Conservation (phyloP, 2,113 vertebrate species). For the Carollia perspicillata region DNA sequence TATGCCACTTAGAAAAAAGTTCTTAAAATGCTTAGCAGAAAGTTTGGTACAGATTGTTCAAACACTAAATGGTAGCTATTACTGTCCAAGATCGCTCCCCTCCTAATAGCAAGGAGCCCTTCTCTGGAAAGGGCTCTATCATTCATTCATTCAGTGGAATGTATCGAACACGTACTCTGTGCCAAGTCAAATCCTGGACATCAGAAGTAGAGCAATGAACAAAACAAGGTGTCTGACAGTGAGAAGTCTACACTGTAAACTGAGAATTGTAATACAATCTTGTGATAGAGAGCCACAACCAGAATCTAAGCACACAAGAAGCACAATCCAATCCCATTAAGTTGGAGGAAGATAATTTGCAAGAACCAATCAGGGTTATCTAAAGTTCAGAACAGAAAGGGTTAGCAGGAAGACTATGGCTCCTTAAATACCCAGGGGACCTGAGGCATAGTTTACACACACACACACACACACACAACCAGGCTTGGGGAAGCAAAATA, state of each 20-base stretch:
- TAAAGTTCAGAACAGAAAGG: background rate
- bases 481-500: background rate
- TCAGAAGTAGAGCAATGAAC: background rate
- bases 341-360: background rate
- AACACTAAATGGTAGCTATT: constrained; percentile 1
- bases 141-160: background rate
- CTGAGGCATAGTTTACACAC: background rate
- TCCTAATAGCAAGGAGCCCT: background rate
- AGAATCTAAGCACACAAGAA: background rate
- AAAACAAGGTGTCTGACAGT: background rate
- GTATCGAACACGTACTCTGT: background rate
- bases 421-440: background rate
- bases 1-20: background rate
- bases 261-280: background rate
- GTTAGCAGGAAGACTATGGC: background rate
- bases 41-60: background rate
- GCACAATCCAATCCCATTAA: background rate
- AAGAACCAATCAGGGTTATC: background rate
- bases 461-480: background rate
- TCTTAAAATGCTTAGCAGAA: background rate
- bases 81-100: background rate
- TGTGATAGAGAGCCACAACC: background rate
- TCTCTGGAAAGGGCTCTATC: background rate
- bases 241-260: background rate
- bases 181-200: background rate